Conservation (phyloP, 1,140 invertebrate species). For the Hylaeus anthracinus region DNA sequence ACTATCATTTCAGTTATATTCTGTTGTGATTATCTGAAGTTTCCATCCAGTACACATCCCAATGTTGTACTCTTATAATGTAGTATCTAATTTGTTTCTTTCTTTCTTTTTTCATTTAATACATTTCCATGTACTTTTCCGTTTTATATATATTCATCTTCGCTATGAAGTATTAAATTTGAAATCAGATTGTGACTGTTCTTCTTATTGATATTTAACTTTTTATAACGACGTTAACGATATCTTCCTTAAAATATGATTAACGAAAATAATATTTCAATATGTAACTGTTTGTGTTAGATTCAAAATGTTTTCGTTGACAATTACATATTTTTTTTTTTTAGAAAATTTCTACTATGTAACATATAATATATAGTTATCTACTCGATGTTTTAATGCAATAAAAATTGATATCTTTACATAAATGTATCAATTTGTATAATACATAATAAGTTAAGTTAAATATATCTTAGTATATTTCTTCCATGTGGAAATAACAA, state of each 20-base stretch:
- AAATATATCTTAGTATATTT: conserved; percentile 36
- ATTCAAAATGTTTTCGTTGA: conserved; percentile 36
- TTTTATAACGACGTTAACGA: conserved; percentile 14
- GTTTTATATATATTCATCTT: conserved; percentile 52
- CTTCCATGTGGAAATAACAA: conserved; percentile 10
- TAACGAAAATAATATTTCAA: conserved; percentile 33
- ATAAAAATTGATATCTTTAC: conserved; percentile 12
- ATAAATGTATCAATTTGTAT: conserved; percentile 43
- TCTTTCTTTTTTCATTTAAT: conserved; percentile 39
- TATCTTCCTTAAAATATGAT: conserved; percentile 11
- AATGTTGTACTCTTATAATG: conserved; percentile 60
- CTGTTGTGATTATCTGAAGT: conserved; percentile 44
- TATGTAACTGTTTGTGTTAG: conserved; percentile 26
- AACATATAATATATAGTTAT: conserved; percentile 33
- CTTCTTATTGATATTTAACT: conserved; percentile 37
- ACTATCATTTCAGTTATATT: conserved; percentile 44
- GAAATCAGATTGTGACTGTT: conserved; percentile 68
- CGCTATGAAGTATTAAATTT: conserved; percentile 57
- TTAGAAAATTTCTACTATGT: conserved; percentile 37
- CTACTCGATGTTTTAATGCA: conserved; percentile 18
- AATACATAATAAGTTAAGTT: conserved; percentile 32
- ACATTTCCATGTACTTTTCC: conserved; percentile 53
- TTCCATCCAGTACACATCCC: conserved; percentile 74
- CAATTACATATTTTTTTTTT: conserved; percentile 8
- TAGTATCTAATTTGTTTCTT: conserved; percentile 52